Evolutionary conservation across 2,113 vertebrate genomes (phyloP).

Genomic region (Oxyura jamaicensis): DNA sequence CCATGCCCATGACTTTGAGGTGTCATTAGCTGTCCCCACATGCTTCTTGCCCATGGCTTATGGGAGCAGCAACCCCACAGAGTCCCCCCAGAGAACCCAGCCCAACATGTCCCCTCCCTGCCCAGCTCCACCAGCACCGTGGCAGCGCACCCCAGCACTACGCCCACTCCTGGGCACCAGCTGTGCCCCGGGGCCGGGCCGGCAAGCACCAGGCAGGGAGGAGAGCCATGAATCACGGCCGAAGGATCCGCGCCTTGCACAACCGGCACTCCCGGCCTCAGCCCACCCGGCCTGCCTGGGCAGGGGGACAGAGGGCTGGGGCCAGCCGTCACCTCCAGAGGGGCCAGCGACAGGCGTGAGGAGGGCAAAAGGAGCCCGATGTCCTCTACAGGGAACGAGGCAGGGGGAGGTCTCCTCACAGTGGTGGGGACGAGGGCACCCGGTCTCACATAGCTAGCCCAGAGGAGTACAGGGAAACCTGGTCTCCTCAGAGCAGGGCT

Average conservation of each 20-base stretch:
- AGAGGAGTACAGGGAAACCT: no score
- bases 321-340: neutral
- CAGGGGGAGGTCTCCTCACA: neutral
- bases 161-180: constrained; percentile 14
- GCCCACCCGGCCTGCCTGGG: neutral
- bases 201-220: neutral
- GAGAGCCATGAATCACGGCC: constrained; percentile 18
- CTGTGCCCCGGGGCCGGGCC: neutral
- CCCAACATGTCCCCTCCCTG: neutral
- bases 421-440: no score
- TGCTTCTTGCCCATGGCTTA: neutral
- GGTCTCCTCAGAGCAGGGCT: no score
- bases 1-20: neutral
- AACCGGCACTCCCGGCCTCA: neutral
- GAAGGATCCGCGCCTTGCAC: constrained; percentile 10
- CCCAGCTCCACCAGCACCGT: neutral
- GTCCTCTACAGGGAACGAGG: neutral
- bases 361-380: neutral
- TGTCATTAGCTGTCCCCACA: neutral
- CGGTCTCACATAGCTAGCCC: no score
- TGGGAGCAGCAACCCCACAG: neutral
- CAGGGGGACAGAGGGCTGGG: neutral
- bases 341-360: neutral
- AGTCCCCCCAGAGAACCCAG: neutral
- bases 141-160: neutral